Evolutionary conservation across 2,888 invertebrate genomes (phyloP), one percentile per base, ranked within the genome.

Genomic region (Macropis europaea): DNA sequence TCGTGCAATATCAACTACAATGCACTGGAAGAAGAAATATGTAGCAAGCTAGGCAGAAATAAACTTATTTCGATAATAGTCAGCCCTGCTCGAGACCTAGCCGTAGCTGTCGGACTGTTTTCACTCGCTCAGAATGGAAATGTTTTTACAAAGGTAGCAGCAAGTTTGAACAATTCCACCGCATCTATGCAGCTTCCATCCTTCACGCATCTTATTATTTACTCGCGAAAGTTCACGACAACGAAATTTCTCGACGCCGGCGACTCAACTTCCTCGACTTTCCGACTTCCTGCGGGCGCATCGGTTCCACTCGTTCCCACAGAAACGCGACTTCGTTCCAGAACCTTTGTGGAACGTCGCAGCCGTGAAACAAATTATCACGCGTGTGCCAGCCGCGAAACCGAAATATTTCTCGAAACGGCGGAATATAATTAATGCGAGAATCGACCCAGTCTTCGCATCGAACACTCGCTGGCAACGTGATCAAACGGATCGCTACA

Each of bases 371-470:
- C 48, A 68, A 72, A 72, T 68, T 68, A 68, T 72, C 62, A 40
- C 53, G 6, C 22, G 30, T 11, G 24, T 38, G 32, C 40, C 43
- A 34, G 30, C n/a, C 43, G 43, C 34, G 34, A 52, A 67, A 53
- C 57, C 52, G 56, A 72, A 72, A 72, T 72, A 67, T 67, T 67
- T 54, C 52, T 11, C 42, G 68, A 47, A 68, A 68, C 61, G 47
- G 47, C 43, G 67, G 72, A 72, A 72, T 72, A 68, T 72, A 72
- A 72, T 72, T 72, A 68, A 68, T 68, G 34, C 43, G 47, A 22
- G 45, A 48, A 34, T 61, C 22, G 36, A 62, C 26, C 53, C 52
- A 26, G 45, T 36, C 67, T 42, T 38, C 40, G 30, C 38, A 38
- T 36, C 52, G 28, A 32, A 34, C 56, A 17, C 50, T 11, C 30